Evolutionary conservation across 1,140 invertebrate genomes (phyloP).

Genomic region (Drosophila burlai): DNA sequence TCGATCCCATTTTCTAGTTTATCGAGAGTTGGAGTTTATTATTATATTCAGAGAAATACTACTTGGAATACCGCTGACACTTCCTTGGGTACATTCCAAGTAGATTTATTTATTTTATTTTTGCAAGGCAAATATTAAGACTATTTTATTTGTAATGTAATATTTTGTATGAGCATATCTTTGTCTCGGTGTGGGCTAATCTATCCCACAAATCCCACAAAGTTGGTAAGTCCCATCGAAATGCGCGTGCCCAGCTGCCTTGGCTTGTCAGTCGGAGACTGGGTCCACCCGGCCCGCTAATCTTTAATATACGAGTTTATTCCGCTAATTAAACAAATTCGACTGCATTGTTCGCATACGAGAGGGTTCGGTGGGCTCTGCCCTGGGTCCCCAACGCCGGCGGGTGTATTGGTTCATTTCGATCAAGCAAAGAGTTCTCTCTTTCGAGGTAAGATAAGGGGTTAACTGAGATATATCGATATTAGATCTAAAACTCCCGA

Average conservation of each 20-base stretch:
- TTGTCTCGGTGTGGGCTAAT: background rate
- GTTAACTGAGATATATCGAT: background rate
- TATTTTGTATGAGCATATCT: background rate
- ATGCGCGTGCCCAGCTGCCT: conserved; percentile 74
- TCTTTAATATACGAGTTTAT: conserved; percentile 53
- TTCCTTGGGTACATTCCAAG: too few species aligned
- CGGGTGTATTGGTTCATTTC: conserved; percentile 1
- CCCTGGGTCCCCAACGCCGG: background rate
- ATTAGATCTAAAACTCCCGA: too few species aligned
- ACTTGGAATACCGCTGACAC: background rate
- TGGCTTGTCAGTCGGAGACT: conserved; percentile 64
- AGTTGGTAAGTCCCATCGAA: conserved; percentile 12
- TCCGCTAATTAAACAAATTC: conserved; percentile 76
- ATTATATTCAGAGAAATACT: background rate
- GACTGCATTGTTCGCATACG: conserved; percentile 63
- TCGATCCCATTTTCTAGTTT: background rate
- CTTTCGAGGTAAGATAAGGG: background rate
- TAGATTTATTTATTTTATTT: too few species aligned
- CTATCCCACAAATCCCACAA: conserved; percentile 33
- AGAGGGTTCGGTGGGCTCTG: conserved; percentile 2
- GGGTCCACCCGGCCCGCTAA: conserved; percentile 43
- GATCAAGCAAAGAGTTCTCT: background rate
- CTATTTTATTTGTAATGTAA: background rate
- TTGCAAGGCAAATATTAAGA: background rate
- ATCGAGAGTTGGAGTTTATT: background rate